Base-by-base conservation (phyloP, 2,113 vertebrate species). In the Girardinichthys multiradiatus region DNA sequence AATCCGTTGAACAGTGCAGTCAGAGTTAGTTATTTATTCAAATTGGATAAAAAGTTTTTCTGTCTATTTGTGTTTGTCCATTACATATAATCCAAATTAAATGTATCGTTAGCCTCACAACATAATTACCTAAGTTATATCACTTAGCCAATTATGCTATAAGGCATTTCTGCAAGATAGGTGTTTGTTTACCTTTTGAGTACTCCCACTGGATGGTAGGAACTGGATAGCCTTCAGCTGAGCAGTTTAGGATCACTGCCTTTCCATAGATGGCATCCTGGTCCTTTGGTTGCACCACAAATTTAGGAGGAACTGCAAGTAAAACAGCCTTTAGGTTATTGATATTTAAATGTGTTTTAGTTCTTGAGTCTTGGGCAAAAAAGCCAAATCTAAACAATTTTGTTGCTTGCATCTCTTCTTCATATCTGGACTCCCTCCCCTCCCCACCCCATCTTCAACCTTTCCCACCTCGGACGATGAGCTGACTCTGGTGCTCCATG, bases 161-260 rank as follows among this genome's bases (percentile, higher is more conserved):
- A n/a, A n/a, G n/a, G n/a, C n/a, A n/a, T n/a, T n/a, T n/a, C n/a
- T n/a, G n/a, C n/a, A n/a, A n/a, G n/a, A n/a, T 3, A 65, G 1
- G 1, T 59, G 28, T 70, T 13, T 6, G 45, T 4, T 72, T 92
- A 99, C 98, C 98, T 98, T 99, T 99, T 0, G 98, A 99, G 89
- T 98, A 98, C 78, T 99, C 98, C 98, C 98, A 99, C 79, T 99
- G 96, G 3, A 99, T 99, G 1, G 96, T 98, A 1, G 98, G 98
- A n/a, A 98, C 96, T 4, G 98, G 98, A 81, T 99, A 98, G 39
- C 97, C 98, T 76, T 99, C 95, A 2, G 98, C 98, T 1, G 98
- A 99, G 85, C 97, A 99, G 87, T 99, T 99, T 60, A 99, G 95
- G 37, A 96, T 98, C 58, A 99, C 97, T 0, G 97, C 95, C 85